A percentile compares a stretch with the other conserved stretches of the same genome.
Conservation (phyloP, 2,113 vertebrate genomes). For the Oreotragus oreotragus region DNA sequence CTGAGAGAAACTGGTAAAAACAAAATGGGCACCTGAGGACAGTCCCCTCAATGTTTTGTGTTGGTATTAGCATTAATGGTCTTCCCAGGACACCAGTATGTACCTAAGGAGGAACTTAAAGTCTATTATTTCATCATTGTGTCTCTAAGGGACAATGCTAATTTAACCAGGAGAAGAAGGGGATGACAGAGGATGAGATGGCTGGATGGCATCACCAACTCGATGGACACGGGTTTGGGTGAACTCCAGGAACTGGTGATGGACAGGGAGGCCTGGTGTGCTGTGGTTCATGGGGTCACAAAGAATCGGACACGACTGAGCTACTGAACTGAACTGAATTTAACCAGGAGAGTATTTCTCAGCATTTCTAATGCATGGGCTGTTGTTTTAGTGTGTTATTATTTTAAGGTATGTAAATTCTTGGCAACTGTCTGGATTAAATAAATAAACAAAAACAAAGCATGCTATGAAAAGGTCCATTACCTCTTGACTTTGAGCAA, state of each 20-base stretch:
- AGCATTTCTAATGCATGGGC: neutral
- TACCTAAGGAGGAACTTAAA: neutral
- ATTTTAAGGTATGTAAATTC: conserved; percentile 8
- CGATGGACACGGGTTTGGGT: neutral
- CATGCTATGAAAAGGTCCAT: conserved; percentile 7
- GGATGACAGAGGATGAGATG: neutral
- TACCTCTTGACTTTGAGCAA: conserved; percentile 54
- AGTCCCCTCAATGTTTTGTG: neutral
- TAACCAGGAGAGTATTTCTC: conserved; percentile 1
- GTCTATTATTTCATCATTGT: neutral
- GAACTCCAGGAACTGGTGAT: no score
- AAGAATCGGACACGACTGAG: no score
- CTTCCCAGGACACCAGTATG: neutral
- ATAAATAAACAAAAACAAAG: conserved; percentile 38
- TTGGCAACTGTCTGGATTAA: conserved; percentile 5
- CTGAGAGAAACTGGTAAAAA: neutral
- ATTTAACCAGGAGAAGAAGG: neutral
- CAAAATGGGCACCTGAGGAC: neutral
- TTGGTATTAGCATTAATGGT: neutral
- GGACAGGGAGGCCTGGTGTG: no score
- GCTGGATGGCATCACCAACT: neutral
- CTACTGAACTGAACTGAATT: neutral
- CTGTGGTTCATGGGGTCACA: no score
- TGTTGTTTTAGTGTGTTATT: neutral
- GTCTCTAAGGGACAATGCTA: neutral